phyloP scores from a whole-genome alignment of 2,113 vertebrate genomes.

The Archilochus colubris region DNA sequence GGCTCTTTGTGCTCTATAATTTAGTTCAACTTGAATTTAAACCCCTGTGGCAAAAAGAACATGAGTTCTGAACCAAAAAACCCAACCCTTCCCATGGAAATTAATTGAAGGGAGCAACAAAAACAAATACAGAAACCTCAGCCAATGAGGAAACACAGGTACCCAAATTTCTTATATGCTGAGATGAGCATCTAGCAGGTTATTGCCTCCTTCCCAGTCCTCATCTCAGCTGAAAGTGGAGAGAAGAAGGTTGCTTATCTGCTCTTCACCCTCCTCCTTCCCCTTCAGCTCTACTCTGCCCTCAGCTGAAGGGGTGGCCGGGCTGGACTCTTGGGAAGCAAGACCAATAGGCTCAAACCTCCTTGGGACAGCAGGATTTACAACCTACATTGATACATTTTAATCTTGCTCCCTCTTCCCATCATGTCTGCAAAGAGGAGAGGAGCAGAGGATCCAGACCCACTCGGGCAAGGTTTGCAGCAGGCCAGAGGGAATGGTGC shows the following conservation, averaged over 20 bases:
- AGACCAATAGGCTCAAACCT: neutral
- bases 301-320: neutral
- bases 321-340: neutral
- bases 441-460: neutral
- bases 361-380: neutral
- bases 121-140: neutral
- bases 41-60: neutral
- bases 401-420: neutral
- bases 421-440: neutral
- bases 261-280: neutral
- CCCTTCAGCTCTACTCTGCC: neutral
- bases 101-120: neutral
- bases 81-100: accelerated
- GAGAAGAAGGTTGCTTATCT: neutral
- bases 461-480: neutral
- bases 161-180: neutral
- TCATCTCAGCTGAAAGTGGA: too few species aligned
- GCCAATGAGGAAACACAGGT: neutral
- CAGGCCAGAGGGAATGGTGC: too few species aligned
- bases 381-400: neutral
- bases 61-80: neutral
- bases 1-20: neutral
- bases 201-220: neutral
- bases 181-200: neutral
- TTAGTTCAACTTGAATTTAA: neutral